Evolutionary conservation across 1,140 invertebrate genomes (phyloP), one percentile per base, ranked within the genome.

Genomic region (Lysiphlebus fabarum): DNA sequence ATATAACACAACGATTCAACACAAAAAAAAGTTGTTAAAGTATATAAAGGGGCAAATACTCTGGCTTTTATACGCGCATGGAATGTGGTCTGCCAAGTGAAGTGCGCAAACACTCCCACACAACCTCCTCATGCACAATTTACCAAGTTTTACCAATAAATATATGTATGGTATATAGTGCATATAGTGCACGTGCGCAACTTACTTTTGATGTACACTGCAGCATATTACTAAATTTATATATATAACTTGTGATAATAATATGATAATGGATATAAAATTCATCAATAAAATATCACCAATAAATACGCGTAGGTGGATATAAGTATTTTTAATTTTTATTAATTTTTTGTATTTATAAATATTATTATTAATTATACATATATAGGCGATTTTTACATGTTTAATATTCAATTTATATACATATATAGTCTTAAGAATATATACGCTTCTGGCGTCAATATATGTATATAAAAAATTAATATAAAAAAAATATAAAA

Each of bases 41-140:
- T 56, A 34, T 41, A 37, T 34, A 57, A 33, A 17, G 70, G 62
- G 66, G 65, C n/a, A n/a, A 70, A 67, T 66, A 69, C 69, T 70
- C 70, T 70, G 66, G 68, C n/a, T n/a, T 73, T 66, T 65, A 66
- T 9, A 37, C 33, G 34, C 26, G 8, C 47, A 49, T 14, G 75
- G 75, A 77, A 77, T 77, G 75, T 75, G 73, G 75, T 77, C 75
- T 67, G 74, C 65, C 66, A 62, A 66, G 68, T 56, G 66, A 62
- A 66, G 68, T 56, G 66, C 63, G 63, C 66, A 64, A 58, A 58
- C 50, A 60, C 62, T 58, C 62, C 58, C 62, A 64, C 62, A 64
- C 58, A 51, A 14, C 26, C 36, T 10, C 53, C 33, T 44, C 38
- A 10, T 42, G 53, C 48, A 48, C 38, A 38, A 14, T 49, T 10